These are phyloP conservation scores for Myotis vivesi DNA, from an alignment of 2,797 vertebrate species.

Conservation along the genomic window DNA sequence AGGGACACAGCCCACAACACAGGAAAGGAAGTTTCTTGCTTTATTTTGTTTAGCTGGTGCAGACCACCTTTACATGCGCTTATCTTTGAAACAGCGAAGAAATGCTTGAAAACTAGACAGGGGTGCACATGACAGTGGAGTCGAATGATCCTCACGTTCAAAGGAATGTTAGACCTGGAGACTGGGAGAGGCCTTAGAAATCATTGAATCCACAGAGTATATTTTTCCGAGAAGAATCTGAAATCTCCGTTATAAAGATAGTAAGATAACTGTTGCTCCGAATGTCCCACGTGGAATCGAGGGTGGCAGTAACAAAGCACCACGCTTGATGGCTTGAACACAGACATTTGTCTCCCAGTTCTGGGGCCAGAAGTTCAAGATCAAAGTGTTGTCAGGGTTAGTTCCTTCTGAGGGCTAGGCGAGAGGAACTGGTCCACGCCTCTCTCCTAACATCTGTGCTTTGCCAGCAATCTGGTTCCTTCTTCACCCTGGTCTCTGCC, in stretches of 20 bases:
- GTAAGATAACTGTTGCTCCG: background rate
- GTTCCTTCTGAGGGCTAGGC: background rate
- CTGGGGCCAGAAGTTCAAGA: background rate
- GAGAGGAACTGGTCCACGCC: accelerated
- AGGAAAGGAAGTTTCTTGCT: background rate
- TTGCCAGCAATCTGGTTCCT: background rate
- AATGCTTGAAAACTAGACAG: background rate
- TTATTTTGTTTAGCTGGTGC: background rate
- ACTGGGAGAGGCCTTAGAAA: background rate
- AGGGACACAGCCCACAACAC: background rate
- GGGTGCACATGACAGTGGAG: background rate
- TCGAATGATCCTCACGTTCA: background rate
- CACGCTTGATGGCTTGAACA: background rate
- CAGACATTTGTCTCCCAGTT: background rate
- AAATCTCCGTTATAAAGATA: background rate
- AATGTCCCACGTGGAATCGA: background rate
- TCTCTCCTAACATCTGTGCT: too few species aligned
- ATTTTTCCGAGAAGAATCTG: background rate
- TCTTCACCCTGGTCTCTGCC: background rate
- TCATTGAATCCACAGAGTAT: background rate
- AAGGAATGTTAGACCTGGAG: background rate
- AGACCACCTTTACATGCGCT: background rate
- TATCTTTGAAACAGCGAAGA: constrained; percentile 9
- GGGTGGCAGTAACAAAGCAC: background rate
- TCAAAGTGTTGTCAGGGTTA: background rate